Evolutionary conservation across 2,888 invertebrate genomes (phyloP).

Genomic region (Argynnis bischoffii): DNA sequence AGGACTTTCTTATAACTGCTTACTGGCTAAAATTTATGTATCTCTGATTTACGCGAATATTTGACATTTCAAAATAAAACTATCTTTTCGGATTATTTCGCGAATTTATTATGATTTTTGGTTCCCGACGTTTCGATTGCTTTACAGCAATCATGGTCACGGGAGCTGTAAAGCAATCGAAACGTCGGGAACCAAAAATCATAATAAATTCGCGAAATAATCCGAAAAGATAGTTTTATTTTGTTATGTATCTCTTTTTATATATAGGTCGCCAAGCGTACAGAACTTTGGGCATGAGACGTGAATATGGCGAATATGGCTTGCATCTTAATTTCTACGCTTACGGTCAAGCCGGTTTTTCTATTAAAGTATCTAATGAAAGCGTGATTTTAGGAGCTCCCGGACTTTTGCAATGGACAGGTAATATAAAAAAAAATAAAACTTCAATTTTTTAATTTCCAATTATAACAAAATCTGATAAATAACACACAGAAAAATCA

Average conservation of each 20-base stretch:
- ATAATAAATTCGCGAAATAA: no score
- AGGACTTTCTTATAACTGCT: background rate
- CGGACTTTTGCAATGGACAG: conserved; percentile 84
- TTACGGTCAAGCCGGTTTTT: conserved; percentile 78
- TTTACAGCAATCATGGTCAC: no score
- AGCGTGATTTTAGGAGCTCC: conserved; percentile 83
- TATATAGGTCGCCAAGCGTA: conserved; percentile 60
- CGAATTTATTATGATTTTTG: no score
- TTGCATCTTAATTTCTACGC: conserved; percentile 71
- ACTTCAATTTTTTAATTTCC: background rate
- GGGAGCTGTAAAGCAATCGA: no score
- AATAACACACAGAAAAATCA: no score
- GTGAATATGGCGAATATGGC: conserved; percentile 62
- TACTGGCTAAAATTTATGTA: background rate
- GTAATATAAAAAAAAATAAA: conserved; percentile 48
- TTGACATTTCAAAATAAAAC: no score
- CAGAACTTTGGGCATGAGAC: conserved; percentile 51
- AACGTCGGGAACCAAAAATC: no score
- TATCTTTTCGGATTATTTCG: no score
- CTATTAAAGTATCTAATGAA: conserved; percentile 69
- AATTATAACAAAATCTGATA: background rate
- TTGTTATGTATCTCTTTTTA: no score
- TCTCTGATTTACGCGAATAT: no score
- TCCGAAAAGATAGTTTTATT: no score
- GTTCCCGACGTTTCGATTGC: no score